Conservation (phyloP, 2,888 invertebrate species). For the Myopa testacea region DNA sequence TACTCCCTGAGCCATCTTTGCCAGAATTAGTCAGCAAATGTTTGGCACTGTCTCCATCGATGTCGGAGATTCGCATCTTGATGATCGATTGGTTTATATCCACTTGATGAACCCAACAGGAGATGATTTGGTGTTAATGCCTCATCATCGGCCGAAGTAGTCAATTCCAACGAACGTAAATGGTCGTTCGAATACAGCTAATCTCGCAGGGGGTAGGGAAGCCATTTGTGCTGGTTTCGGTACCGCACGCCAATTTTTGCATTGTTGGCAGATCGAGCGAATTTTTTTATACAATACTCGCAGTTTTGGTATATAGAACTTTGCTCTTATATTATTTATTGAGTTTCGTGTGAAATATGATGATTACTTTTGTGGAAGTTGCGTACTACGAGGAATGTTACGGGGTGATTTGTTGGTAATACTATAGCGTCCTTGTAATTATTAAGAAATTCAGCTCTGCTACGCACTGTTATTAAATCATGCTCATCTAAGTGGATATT, state of each 20-base stretch:
- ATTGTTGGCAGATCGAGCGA: conserved; percentile 42
- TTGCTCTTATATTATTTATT: neutral
- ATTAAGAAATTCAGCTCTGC: conserved; percentile 39
- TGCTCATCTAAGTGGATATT: conserved; percentile 40
- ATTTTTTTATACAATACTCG: conserved; percentile 42
- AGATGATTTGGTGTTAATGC: conserved; percentile 48
- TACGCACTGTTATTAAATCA: too few relatives aligned
- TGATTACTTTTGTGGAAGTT: conserved; percentile 40
- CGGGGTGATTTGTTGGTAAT: conserved; percentile 35
- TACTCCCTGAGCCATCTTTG: neutral
- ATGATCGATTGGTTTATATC: conserved; percentile 26
- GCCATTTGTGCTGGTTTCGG: conserved; percentile 46
- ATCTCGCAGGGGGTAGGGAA: conserved; percentile 41
- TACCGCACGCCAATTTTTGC: conserved; percentile 42
- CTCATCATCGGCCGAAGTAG: conserved; percentile 46
- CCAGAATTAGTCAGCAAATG: neutral
- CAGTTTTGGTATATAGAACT: conserved; percentile 43
- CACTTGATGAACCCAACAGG: conserved; percentile 44
- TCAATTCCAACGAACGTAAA: conserved; percentile 42
- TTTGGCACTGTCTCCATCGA: neutral
- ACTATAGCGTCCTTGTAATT: conserved; percentile 41
- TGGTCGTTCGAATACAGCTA: conserved; percentile 43
- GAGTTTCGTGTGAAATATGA: conserved; percentile 43
- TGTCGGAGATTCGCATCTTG: conserved; percentile 37
- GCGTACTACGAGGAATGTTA: conserved; percentile 41